Base-by-base conservation (phyloP, 92 coral and sea anemone species). In the Pocillopora meandrina region DNA sequence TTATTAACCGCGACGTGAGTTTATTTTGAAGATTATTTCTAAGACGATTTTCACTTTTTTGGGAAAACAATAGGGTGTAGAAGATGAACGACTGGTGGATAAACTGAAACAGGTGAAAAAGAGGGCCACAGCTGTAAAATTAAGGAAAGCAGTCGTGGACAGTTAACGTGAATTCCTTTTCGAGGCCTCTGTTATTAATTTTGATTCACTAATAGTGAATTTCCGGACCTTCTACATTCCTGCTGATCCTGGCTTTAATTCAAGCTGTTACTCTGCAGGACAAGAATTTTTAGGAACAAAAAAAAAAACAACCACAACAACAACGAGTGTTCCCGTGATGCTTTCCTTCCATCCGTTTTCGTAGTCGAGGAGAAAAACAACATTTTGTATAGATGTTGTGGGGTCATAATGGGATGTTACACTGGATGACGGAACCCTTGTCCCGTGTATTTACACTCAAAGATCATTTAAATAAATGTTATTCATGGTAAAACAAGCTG, bases 181-280 rank as follows among this genome's bases (percentile, higher is more conserved):
- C 19, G 64, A 42, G 61, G 31, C 42, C 68, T 69, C 49, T 36
- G 76, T 70, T 68, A 59, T 69, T 59, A 81, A 71, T 12, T 70
- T 61, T 58, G 20, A 71, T 59, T 81, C 19, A 60, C 34, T 81
- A 59, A 57, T 18, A 14, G 85, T 70, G 76, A 81, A 71, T 71
- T 81, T 81, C 85, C 85, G 85, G 77, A 71, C 76, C 18, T 57
- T 81, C 15, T 59, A 71, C 76, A 70, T 71, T 81, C 77, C 77
- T 58, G 49, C 74, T 65, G 85, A 71, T 42, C 58, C 59, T 71
- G 68, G 35, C 7, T 70, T 70, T 55, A 12, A 70, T 81, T 81
- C 85, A 71, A 31, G 76, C 77, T 59, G 85, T 71, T 61, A 18
- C 58, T 71, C 67, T 18, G 34, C 67, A 70, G 42, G 61, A 70